Evolutionary conservation across 1,140 invertebrate species (phyloP).

Genomic region (Papilio xuthus): DNA sequence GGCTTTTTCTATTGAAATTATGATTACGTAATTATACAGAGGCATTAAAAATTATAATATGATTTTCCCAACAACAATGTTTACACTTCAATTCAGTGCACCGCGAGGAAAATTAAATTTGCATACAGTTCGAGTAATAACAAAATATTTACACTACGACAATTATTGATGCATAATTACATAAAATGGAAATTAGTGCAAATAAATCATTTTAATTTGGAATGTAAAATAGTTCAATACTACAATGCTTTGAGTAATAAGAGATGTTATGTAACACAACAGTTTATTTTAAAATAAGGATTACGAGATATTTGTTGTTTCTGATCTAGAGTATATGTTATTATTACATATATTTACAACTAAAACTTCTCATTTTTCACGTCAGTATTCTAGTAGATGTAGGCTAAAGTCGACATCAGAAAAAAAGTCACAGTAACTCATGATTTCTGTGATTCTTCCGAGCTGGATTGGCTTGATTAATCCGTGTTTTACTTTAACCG

Average conservation of each 20-base stretch:
- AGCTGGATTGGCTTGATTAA: too few relatives aligned
- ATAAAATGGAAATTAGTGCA: not conserved
- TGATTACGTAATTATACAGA: not conserved
- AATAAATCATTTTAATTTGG: slow-evolving; percentile 11
- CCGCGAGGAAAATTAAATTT: slow-evolving; percentile 12
- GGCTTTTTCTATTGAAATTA: not conserved
- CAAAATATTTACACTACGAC: slow-evolving; percentile 8
- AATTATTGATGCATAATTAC: slow-evolving; percentile 23
- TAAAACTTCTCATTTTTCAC: too few relatives aligned
- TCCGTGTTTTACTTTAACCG: too few relatives aligned
- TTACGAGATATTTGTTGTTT: too few relatives aligned
- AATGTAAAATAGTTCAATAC: not conserved
- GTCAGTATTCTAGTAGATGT: too few relatives aligned
- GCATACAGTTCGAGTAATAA: not conserved
- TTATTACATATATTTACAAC: too few relatives aligned
- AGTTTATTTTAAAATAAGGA: not conserved
- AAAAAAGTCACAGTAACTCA: too few relatives aligned
- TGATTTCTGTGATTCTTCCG: too few relatives aligned
- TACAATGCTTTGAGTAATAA: not conserved
- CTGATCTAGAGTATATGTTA: too few relatives aligned
- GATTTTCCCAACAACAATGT: not conserved
- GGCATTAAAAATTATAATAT: not conserved
- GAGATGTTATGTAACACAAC: not conserved
- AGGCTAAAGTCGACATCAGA: too few relatives aligned
- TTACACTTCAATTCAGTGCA: not conserved